Evolutionary conservation across 2,113 vertebrate species (phyloP).

Genomic region (Regulus satrapa): DNA sequence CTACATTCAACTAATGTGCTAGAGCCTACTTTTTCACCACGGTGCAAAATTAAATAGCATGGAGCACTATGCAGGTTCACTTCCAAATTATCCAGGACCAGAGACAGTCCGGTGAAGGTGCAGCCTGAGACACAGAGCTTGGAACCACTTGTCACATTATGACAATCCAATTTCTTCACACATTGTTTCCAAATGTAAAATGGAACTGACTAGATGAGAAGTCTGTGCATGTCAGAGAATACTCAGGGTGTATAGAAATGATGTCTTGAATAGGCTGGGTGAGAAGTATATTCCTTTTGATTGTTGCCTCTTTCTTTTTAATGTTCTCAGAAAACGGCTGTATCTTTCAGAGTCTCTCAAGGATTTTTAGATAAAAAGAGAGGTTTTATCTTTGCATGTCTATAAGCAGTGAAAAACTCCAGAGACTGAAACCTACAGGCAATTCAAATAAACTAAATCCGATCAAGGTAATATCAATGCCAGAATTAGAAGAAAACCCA

Average conservation of each 20-base stretch:
- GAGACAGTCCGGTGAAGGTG: background rate
- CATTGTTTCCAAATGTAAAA: background rate
- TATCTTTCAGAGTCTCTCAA: conserved; percentile 81
- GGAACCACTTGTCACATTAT: background rate
- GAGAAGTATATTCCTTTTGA: conserved; percentile 77
- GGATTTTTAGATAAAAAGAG: conserved; percentile 87
- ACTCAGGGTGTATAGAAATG: conserved; percentile 20
- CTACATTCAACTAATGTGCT: background rate
- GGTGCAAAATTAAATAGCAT: background rate
- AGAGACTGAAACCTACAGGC: conserved; percentile 86
- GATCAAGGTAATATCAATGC: conserved; percentile 92
- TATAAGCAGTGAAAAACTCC: conserved; percentile 80
- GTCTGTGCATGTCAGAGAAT: conserved; percentile 31
- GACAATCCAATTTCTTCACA: conserved; percentile 11
- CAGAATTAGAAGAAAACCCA: conserved; percentile 85
- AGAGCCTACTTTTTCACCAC: background rate
- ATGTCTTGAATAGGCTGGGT: conserved; percentile 63
- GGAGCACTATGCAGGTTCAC: background rate
- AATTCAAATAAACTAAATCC: conserved; percentile 89
- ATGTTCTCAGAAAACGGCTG: conserved; percentile 79
- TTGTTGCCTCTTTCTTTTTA: conserved; percentile 76
- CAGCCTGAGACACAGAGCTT: background rate
- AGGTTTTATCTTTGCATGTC: conserved; percentile 84
- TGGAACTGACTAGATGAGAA: conserved; percentile 35
- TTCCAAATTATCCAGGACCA: background rate